Evolutionary conservation across 1,140 invertebrate genomes (phyloP), one percentile per base, ranked within the genome.

Genomic region (Bombus pyrosoma): DNA sequence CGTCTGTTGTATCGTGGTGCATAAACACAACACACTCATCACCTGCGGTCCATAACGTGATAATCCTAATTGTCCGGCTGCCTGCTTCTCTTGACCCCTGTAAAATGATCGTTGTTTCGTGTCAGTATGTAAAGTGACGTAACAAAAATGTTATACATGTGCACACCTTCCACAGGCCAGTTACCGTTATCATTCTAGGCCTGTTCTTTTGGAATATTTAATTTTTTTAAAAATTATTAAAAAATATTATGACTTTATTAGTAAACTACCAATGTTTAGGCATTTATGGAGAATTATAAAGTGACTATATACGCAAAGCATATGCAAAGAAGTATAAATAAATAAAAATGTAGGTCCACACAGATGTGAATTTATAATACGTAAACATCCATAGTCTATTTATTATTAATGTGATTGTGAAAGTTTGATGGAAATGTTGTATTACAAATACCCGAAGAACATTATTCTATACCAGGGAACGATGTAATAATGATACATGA

Each of bases 11-110:
- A 88, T 72, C 37, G 89, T 79, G 71, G 89, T 91, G 89, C 90
- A 91, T 85, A 91, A 88, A 89, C 90, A 90, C 79, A 91, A 81
- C 79, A 90, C 85, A 68, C 90, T 91, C 90, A 91, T 91, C 89
- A 91, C 89, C 87, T 91, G 90, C 83, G 90, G 89, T 83, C 90
- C 90, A 91, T 91, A 90, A 87, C 89, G 89, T 12, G 90, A 87
- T 71, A 89, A 75, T 83, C 87, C 85, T 73, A 90, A 85, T 83
- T 90, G 90, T 43, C 82, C 89, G 32, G 83, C 78, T 77, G 69
- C 57, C 62, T 77, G 81, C n/a, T 85, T 88, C 43, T 90, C 83
- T 41, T 83, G 81, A 66, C 43, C 71, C 71, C 84, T 85, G 71
- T 37, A 81, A 85, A 41, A 8, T n/a, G 22, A 57, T 57, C 9